Evolutionary conservation across 2,113 vertebrate species (phyloP), one percentile per base, ranked within the genome.

Genomic region (Lamprotornis superbus): DNA sequence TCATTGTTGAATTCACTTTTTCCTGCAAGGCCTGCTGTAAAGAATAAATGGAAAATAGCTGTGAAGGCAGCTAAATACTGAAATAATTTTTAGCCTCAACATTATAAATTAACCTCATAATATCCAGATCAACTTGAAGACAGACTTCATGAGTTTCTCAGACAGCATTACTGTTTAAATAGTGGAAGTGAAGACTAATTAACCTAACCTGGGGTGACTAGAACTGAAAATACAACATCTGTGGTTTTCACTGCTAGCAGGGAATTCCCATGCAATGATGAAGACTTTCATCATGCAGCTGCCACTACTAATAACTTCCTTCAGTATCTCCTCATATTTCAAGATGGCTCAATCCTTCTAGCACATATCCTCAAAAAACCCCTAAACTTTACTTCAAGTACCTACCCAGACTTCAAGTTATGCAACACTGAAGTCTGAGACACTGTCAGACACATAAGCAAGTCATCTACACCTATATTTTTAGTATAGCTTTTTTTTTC

Each of bases 1-100:
- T 98, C 98, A 94, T 28, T 96, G 75, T 37, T 91, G 39, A 87
- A 73, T 76, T 95, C 78, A 90, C 74, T 92, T 81, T 79, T 64
- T 42, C 20, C 93, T 60, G 28, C 35, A 11, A 61, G 39, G 42
- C 10, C 82, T 74, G 59, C 10, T 87, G 56, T n/a, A 87, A 71
- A 91, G 17, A 63, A 42, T 75, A 30, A 87, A 44, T 24, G 13
- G 13, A 80, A 93, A 80, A 50, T 1, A 89, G 25, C 11, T 59
- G 6, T 18, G 21, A 93, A 87, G 21, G 35, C 44, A 79, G 57
- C 14, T 73, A 47, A 74, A 77, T 10, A 50, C 27, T 15, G 7
- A 73, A 70, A 20, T 33, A 69, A 18, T 40, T 91, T 83, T 52
- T 74, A 37, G 44, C 22, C 71, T 3, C 12, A 17, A 46, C 3